A percentile compares a stretch with the other conserved stretches of the same genome.
Evolutionary conservation across 2,888 invertebrate species (phyloP).

Genomic region (Stenchaetothrips biformis): DNA sequence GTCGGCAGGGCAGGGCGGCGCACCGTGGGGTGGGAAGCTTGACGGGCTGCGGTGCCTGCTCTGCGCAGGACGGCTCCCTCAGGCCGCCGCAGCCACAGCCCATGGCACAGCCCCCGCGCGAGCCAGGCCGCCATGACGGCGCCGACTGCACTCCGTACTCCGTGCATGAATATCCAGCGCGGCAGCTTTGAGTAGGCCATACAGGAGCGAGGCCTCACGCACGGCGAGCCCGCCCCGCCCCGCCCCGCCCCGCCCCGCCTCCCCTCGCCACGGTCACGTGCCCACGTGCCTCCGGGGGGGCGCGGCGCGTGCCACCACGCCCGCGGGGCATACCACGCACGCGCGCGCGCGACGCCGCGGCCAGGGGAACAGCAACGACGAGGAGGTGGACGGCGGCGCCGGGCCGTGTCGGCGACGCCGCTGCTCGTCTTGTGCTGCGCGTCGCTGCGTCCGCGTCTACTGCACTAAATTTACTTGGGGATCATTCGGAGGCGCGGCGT

Average conservation of each 20-base stretch:
- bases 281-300: conserved; percentile 40
- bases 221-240: background rate
- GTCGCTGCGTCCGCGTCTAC: conserved; percentile 28
- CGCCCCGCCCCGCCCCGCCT: background rate
- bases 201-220: background rate
- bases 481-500: conserved; percentile 27
- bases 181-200: background rate
- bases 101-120: too few species aligned
- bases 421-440: conserved; percentile 27
- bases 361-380: conserved; percentile 38
- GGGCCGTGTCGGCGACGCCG: background rate
- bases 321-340: conserved; percentile 37
- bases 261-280: conserved; percentile 36
- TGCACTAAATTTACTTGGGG: conserved; percentile 31
- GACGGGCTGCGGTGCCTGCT: too few species aligned
- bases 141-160: conserved; percentile 24
- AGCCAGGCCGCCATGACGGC: background rate
- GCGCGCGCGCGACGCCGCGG: conserved; percentile 37
- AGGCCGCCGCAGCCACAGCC: too few species aligned
- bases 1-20: too few species aligned
- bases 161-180: background rate
- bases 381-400: conserved; percentile 36
- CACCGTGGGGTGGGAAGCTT: too few species aligned
- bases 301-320: conserved; percentile 33
- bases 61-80: too few species aligned